A percentile compares a stretch with the other conserved stretches of the same genome.
phyloP scores from a whole-genome alignment of 2,797 vertebrate species.

The Loriculus beryllinus region DNA sequence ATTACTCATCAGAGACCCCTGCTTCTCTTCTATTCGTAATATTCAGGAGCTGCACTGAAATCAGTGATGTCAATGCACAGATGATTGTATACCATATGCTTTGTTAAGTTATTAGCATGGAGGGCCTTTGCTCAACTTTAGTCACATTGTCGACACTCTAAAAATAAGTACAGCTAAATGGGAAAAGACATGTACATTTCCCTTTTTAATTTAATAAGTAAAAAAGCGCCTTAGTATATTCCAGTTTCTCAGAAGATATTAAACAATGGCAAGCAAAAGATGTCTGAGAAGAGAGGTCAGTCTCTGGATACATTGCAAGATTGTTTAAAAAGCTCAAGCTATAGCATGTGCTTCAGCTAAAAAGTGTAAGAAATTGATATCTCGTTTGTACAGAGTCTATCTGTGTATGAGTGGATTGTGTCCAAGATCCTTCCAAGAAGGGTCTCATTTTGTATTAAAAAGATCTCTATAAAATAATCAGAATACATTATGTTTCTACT shows the following conservation, averaged over 20 bases:
- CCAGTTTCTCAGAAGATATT: background rate
- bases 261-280: background rate
- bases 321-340: background rate
- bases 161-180: background rate
- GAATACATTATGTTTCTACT: background rate
- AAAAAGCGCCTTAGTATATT: background rate
- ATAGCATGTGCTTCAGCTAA: background rate
- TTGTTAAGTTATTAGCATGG: background rate
- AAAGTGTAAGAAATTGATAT: background rate
- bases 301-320: background rate
- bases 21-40: background rate
- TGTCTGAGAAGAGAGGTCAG: background rate
- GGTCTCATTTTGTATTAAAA: background rate
- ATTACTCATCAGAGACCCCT: background rate
- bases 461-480: background rate
- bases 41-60: background rate
- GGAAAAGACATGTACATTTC: background rate
- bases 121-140: background rate
- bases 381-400: background rate
- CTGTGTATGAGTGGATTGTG: background rate
- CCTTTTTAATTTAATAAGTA: background rate
- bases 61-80: background rate
- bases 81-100: background rate
- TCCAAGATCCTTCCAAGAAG: background rate
- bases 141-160: background rate